These are phyloP conservation scores for Chymomyza caudatula DNA, from an alignment of 2,888 invertebrate genomes.

Conservation along the genomic window DNA sequence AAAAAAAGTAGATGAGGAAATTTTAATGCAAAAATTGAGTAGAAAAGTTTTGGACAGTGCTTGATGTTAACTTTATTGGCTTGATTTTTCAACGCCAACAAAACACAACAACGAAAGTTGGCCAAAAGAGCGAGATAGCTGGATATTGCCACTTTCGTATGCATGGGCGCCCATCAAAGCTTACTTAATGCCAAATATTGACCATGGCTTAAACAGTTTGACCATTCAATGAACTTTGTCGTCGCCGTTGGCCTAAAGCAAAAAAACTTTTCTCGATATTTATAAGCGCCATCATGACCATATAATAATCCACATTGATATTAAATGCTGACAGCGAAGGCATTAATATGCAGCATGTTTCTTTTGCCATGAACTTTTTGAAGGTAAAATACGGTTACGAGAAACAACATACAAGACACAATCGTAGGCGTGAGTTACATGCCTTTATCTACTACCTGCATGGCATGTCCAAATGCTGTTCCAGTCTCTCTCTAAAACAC, in stretches of 20 bases:
- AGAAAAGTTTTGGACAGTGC: constrained; percentile 33
- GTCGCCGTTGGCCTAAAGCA: neutral
- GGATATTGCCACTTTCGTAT: constrained; percentile 56
- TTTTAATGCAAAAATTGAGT: constrained; percentile 37
- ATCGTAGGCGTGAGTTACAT: constrained; percentile 1
- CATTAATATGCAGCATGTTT: constrained; percentile 57
- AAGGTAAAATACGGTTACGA: constrained; percentile 32
- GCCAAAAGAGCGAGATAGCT: neutral
- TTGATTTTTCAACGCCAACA: constrained; percentile 50
- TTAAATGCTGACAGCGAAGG: constrained; percentile 38
- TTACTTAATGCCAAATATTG: constrained; percentile 64
- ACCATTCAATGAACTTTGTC: constrained; percentile 36
- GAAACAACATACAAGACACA: neutral
- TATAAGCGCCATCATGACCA: constrained; percentile 23
- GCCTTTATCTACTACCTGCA: constrained; percentile 7
- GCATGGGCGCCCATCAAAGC: constrained; percentile 65
- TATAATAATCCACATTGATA: constrained; percentile 56
- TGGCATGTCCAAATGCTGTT: constrained; percentile 20
- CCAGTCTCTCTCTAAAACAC: constrained; percentile 43
- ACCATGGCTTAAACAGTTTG: constrained; percentile 54
- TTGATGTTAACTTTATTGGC: constrained; percentile 46
- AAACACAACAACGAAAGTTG: neutral
- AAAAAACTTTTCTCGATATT: constrained; percentile 28
- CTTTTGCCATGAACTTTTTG: constrained; percentile 14
- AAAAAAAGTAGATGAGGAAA: too few relatives aligned